phyloP scores from a whole-genome alignment of 2,113 vertebrate species.

The Clarias batrachus region DNA sequence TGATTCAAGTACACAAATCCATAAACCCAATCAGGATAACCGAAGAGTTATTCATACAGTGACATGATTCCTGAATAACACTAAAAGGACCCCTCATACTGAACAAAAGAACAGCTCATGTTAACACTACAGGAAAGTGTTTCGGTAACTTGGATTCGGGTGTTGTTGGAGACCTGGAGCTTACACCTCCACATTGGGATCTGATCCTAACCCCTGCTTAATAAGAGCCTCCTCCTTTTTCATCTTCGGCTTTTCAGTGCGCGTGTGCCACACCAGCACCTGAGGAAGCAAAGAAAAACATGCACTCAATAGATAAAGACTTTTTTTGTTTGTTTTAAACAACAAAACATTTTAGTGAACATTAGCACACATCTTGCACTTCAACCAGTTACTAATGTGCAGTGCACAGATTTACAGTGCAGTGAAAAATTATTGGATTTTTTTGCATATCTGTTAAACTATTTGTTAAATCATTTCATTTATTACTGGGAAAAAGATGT shows the following conservation, averaged over 20 bases:
- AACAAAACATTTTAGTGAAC: not conserved
- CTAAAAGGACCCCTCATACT: not conserved
- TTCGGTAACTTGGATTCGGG: not conserved
- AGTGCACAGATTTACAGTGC: not conserved
- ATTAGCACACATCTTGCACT: not conserved
- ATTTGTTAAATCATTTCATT: too few species aligned
- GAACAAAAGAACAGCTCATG: not conserved
- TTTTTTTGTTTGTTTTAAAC: not conserved
- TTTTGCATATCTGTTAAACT: too few species aligned
- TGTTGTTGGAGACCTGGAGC: not conserved
- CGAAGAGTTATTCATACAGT: not conserved
- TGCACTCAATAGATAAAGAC: not conserved
- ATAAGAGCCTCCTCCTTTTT: conserved; percentile 85
- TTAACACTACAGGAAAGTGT: not conserved
- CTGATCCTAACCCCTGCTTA: conserved; percentile 84
- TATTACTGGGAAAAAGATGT: too few species aligned
- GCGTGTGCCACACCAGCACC: conserved; percentile 91
- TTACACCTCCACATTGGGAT: conserved; percentile 83
- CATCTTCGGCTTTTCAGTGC: conserved; percentile 92
- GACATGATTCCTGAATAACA: not conserved
- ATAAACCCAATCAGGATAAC: conserved; percentile 2
- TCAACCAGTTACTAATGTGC: not conserved
- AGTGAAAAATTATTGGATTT: too few species aligned
- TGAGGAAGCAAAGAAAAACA: conserved; percentile 54
- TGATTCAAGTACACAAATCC: conserved; percentile 4